Conservation (phyloP, 2,888 invertebrate species). For the Nemotelus pantherinus region DNA sequence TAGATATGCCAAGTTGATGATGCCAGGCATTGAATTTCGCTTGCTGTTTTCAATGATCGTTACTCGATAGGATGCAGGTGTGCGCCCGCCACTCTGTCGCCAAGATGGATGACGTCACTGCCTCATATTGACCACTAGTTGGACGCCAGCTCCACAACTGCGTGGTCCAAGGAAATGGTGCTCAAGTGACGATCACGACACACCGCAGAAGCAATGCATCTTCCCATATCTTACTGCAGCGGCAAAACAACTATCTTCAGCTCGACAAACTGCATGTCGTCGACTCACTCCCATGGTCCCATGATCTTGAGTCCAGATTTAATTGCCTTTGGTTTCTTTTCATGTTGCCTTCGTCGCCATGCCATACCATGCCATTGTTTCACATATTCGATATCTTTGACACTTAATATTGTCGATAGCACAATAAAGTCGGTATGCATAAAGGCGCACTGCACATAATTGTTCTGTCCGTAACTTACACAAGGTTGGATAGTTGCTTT, state of each 20-base stretch:
- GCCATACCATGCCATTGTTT: constrained; percentile 23
- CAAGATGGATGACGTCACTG: constrained; percentile 38
- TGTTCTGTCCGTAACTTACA: constrained; percentile 30
- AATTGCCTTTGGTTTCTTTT: constrained; percentile 50
- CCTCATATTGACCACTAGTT: constrained; percentile 14
- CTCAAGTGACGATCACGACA: constrained; percentile 21
- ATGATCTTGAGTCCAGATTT: constrained; percentile 45
- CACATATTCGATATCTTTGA: constrained; percentile 39
- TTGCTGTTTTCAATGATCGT: constrained; percentile 43
- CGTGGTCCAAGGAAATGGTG: constrained; percentile 31
- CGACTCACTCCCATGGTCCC: neutral
- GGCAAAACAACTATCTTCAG: neutral
- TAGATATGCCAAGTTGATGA: no score
- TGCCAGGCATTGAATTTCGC: constrained; percentile 10
- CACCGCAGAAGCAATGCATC: constrained; percentile 2
- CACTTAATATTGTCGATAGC: constrained; percentile 42
- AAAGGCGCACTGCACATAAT: constrained; percentile 17
- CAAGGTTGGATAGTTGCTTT: constrained; percentile 34
- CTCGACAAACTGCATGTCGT: neutral
- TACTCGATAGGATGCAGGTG: constrained; percentile 51
- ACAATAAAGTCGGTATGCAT: constrained; percentile 27
- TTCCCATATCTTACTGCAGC: constrained; percentile 4
- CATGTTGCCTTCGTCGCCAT: constrained; percentile 17
- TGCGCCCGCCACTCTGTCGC: constrained; percentile 51
- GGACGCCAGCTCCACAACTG: neutral